phyloP scores from a whole-genome alignment of 2,888 invertebrate species.

The Drosophila tripunctata region DNA sequence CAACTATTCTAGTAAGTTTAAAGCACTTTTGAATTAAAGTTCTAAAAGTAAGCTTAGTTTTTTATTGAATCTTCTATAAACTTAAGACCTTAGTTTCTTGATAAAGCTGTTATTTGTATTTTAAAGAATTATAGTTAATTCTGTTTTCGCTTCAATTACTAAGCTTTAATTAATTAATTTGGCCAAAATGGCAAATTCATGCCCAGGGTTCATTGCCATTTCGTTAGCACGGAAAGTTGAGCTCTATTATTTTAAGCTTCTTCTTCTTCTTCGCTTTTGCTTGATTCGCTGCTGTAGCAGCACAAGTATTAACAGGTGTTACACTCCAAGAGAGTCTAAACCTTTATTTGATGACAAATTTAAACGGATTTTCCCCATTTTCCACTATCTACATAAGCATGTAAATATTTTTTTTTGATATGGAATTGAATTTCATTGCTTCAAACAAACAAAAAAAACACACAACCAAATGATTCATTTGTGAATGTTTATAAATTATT shows the following conservation, averaged over 20 bases:
- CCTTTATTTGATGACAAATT: constrained; percentile 15
- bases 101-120: background rate
- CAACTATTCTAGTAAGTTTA: too few relatives aligned
- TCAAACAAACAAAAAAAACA: too few relatives aligned
- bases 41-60: too few relatives aligned
- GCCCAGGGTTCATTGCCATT: constrained; percentile 34
- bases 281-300: too few relatives aligned
- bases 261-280: background rate
- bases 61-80: too few relatives aligned
- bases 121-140: background rate
- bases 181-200: constrained; percentile 2
- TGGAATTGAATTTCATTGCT: constrained; percentile 6
- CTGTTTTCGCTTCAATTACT: background rate
- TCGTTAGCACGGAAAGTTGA: constrained; percentile 12
- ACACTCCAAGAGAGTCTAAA: constrained; percentile 3
- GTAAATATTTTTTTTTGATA: background rate
- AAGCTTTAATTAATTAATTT: background rate
- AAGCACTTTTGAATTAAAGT: too few relatives aligned
- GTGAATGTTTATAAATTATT: constrained; percentile 8
- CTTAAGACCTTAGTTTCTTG: background rate
- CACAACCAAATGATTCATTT: constrained; percentile 11
- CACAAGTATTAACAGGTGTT: constrained; percentile 18
- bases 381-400: background rate
- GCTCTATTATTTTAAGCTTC: background rate
- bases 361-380: constrained; percentile 1